Conservation (phyloP, 92 coral and sea anemone species). For the Epizoanthus scotinus region DNA sequence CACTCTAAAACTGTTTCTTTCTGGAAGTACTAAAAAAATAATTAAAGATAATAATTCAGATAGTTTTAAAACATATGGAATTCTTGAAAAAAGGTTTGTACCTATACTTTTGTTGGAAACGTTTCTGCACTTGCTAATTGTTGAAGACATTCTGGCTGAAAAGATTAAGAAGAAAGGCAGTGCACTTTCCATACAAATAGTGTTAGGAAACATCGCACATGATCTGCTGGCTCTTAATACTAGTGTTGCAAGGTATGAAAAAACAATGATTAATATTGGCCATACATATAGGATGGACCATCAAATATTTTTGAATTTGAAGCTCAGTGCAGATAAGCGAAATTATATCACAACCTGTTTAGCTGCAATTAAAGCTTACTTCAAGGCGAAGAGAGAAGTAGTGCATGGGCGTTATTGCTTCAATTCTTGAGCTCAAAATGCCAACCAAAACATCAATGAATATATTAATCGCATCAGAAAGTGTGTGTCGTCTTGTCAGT, state of each 20-base stretch:
- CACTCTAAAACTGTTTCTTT: slow-evolving; percentile 15
- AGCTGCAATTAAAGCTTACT: slow-evolving; percentile 34
- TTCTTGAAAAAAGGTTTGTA: slow-evolving; percentile 6
- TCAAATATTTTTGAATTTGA: slow-evolving; percentile 36
- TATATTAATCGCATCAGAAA: slow-evolving; percentile 35
- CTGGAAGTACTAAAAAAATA: slow-evolving; percentile 24
- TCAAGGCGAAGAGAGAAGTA: slow-evolving; percentile 15
- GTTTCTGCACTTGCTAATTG: slow-evolving; percentile 29
- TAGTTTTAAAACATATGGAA: too few relatives aligned
- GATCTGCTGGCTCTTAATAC: too few relatives aligned
- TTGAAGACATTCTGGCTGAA: too few relatives aligned
- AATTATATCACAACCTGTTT: slow-evolving; percentile 17
- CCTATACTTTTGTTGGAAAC: slow-evolving; percentile 25
- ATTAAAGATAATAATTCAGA: too few relatives aligned
- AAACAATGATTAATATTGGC: too few relatives aligned
- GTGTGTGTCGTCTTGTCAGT: slow-evolving; percentile 40
- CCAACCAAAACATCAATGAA: slow-evolving; percentile 31
- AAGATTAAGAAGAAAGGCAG: too few relatives aligned
- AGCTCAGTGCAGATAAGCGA: slow-evolving; percentile 34
- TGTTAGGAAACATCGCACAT: too few relatives aligned
- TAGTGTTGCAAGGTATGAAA: too few relatives aligned
- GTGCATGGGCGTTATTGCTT: slow-evolving; percentile 54
- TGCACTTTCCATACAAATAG: too few relatives aligned
- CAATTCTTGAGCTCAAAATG: slow-evolving; percentile 34
- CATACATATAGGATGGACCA: too few relatives aligned